Base-by-base conservation (phyloP, 2,113 vertebrate species). In the Phyllostomus discolor region DNA sequence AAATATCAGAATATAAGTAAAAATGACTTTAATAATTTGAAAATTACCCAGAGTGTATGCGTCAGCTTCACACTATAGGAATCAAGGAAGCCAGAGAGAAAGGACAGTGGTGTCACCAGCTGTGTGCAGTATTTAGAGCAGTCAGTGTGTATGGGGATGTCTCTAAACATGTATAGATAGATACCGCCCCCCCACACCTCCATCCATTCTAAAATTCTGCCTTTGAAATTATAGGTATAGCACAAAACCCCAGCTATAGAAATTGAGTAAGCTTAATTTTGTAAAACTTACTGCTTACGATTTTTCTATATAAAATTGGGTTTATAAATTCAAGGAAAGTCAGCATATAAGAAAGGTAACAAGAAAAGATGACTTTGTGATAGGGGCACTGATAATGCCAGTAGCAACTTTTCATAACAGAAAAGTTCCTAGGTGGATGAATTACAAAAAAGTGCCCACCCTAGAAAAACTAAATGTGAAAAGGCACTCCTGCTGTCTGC, bases 271-370 rank as follows among this genome's bases (percentile, higher is more conserved):
- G 69, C 62, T 86, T 79, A 31, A 81, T 78, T 95, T 81, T 86
- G 7, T 95, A 76, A 91, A 97, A 64, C 10, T 91, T 52, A 73
- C 12, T 86, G 28, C n/a, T 31, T 95, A 73, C 31, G 75, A 31
- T 79, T 92, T 94, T 76, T 43, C 75, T 41, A 59, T 92, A 84
- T 80, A 54, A 82, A 95, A 86, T 57, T 94, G 46, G 79, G 33
- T 70, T 50, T 87, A 28, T 69, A 94, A 66, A 20, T n/a, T 31
- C 82, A 57, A 97, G 46, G 38, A 89, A 83, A 81, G 28, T 90
- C 26, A 46, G 52, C 17, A 82, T 93, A 92, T 85, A 50, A 87
- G 67, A 78, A 88, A 79, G 26, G 24, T 43, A 54, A 67, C 8
- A 38, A 50, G 64, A 95, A 76, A 92, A 83, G 20, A 33, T 90